Conservation (phyloP, 2,113 vertebrate genomes). For the Tachuris rubrigastra region DNA sequence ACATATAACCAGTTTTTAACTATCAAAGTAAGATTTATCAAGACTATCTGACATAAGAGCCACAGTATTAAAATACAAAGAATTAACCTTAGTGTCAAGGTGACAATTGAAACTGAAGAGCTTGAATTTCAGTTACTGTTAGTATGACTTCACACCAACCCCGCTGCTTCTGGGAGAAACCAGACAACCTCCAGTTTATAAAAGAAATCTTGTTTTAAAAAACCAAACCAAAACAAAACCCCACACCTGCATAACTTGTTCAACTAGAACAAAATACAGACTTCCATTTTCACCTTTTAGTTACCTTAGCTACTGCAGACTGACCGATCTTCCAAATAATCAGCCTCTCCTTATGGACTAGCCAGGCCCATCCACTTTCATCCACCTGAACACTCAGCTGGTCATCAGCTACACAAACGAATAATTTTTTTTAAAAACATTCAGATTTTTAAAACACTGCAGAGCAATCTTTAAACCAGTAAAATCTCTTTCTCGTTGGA, state of each 20-base stretch:
- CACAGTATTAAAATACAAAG: neutral
- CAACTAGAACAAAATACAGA: neutral
- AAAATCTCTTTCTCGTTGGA: neutral
- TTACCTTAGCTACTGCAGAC: constrained; percentile 89
- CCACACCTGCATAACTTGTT: neutral
- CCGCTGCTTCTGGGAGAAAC: accelerated
- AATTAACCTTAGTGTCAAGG: neutral
- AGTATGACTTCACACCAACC: neutral
- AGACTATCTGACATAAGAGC: neutral
- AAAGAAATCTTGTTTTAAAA: neutral
- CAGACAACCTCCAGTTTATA: neutral
- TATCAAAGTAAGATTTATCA: neutral
- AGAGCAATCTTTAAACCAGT: neutral
- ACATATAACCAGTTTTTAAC: neutral
- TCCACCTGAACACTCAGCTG: constrained; percentile 85
- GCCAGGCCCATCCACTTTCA: constrained; percentile 93
- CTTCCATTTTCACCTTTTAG: neutral
- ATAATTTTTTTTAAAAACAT: neutral
- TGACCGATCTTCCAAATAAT: constrained; percentile 94
- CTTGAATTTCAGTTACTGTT: neutral
- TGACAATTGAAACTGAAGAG: neutral
- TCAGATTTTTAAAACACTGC: neutral
- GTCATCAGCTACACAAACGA: constrained; percentile 77
- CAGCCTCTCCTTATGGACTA: constrained; percentile 87
- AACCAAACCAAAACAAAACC: neutral